Base-by-base conservation (phyloP, 2,888 invertebrate genomes). In the Neoascia interrupta region DNA sequence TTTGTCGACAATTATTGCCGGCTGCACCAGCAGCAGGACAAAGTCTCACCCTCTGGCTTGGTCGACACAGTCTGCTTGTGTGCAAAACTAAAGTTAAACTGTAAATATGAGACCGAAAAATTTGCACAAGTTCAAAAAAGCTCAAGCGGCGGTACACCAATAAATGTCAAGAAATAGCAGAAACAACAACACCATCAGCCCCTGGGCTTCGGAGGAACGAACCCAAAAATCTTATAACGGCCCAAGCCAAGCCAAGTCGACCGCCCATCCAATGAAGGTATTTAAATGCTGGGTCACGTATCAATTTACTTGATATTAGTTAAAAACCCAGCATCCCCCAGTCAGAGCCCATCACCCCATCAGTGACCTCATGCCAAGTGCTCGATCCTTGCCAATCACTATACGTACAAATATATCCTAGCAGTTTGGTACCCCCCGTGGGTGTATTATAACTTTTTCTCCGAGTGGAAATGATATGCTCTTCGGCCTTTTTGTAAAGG, bases 221-320 rank as follows among this genome's bases (percentile, higher is more conserved):
- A 54, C 19, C 19, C 19, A 53, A 51, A 61, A 28, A 31, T 70
- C 26, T 15, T 47, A 63, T 49, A 70, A 37, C 53, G 53, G 49
- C 58, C 64, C 28, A 61, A 53, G 51, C 60, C 13, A 61, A 70
- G 47, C 64, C 51, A 8, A 64, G 45, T 28, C 34, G 36, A 13
- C 8, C 19, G 4, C 81, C 73, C 82, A 82, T 82, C 83, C 85
- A 86, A 85, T 86, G 85, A 85, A 84, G 84, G 85, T 84, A 86
- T 86, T 86, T 85, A 85, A 85, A 86, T 85, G 85, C 86, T 84
- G 85, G 86, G 85, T 85, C 85, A 85, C 85, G 86, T 85, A 85
- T 85, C 85, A 86, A 85, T 86, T 86, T 86, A 86, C 85, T 86
- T 85, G 84, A 84, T 85, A 85, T 85, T 85, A 85, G 85, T 86